Evolutionary conservation across 2,888 invertebrate genomes (phyloP).

Genomic region (Nyleta sp.): DNA sequence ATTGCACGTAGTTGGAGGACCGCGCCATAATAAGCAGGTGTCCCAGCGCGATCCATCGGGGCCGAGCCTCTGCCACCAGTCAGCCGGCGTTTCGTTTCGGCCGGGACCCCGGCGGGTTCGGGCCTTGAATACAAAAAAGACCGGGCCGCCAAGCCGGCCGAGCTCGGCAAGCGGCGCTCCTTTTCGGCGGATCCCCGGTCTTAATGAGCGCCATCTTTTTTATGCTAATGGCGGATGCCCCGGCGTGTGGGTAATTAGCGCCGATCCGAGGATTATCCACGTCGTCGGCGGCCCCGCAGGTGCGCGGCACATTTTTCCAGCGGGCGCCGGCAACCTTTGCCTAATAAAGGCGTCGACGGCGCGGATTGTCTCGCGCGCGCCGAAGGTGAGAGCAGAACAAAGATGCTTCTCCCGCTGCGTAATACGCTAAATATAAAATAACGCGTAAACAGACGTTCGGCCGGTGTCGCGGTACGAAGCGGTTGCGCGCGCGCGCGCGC

Average conservation of each 20-base stretch:
- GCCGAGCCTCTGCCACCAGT: conserved; percentile 15
- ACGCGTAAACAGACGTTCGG: conserved; percentile 24
- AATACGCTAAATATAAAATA: conserved; percentile 55
- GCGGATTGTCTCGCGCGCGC: conserved; percentile 23
- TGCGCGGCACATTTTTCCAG: background rate
- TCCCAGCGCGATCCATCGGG: conserved; percentile 51
- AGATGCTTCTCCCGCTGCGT: conserved; percentile 45
- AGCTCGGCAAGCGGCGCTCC: conserved; percentile 21
- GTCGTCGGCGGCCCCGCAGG: background rate
- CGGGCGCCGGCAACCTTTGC: conserved; percentile 10
- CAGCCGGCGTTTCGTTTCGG: conserved; percentile 7
- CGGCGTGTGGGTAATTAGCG: conserved; percentile 78
- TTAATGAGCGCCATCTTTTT: conserved; percentile 69
- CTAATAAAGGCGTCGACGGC: conserved; percentile 35
- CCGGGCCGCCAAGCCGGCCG: background rate
- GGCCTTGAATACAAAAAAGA: conserved; percentile 34
- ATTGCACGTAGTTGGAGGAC: conserved; percentile 36
- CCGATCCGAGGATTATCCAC: conserved; percentile 74
- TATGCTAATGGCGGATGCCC: conserved; percentile 75
- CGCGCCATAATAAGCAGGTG: conserved; percentile 54
- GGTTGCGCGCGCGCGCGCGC: too few species aligned
- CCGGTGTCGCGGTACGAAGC: conserved; percentile 29
- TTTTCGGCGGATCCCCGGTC: conserved; percentile 64
- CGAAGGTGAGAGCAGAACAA: conserved; percentile 33
- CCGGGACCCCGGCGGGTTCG: conserved; percentile 31